Percentiles rank a stretch among this genome's conserved stretches.
Evolutionary conservation across 1,140 invertebrate species (phyloP).

Genomic region (Sminthurinus signatus): DNA sequence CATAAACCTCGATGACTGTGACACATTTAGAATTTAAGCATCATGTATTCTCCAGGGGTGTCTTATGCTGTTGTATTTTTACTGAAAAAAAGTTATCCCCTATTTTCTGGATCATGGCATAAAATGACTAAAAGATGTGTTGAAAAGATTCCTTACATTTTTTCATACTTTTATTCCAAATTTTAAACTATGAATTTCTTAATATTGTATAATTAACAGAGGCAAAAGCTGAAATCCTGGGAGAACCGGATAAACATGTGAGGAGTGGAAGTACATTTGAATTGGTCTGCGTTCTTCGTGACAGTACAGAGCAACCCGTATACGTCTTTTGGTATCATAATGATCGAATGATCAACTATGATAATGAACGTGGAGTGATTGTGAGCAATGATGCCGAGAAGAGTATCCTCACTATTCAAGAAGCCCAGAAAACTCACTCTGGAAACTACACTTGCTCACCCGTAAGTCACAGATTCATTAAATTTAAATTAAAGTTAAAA

Average conservation of each 20-base stretch:
- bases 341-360: slow-evolving; percentile 52
- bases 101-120: no score
- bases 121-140: no score
- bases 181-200: no score
- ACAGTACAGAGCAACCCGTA: slow-evolving; percentile 48
- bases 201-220: slow-evolving; percentile 18
- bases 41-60: no score
- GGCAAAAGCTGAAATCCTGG: slow-evolving; percentile 44
- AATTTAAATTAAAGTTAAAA: no score
- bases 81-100: no score
- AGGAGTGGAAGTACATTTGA: slow-evolving; percentile 45
- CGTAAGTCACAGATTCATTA: slow-evolving; percentile 44
- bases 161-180: no score
- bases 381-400: slow-evolving; percentile 45
- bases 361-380: slow-evolving; percentile 45
- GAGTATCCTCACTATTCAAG: slow-evolving; percentile 37
- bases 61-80: no score
- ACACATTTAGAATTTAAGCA: no score
- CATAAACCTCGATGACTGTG: no score
- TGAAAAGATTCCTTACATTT: no score
- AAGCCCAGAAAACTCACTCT: slow-evolving; percentile 45
- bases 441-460: slow-evolving; percentile 59
- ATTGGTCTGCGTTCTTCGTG: slow-evolving; percentile 48
- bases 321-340: slow-evolving; percentile 51
- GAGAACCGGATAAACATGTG: slow-evolving; percentile 47